Evolutionary conservation across 2,113 vertebrate species (phyloP).

Genomic region (Chrysemys picta): DNA sequence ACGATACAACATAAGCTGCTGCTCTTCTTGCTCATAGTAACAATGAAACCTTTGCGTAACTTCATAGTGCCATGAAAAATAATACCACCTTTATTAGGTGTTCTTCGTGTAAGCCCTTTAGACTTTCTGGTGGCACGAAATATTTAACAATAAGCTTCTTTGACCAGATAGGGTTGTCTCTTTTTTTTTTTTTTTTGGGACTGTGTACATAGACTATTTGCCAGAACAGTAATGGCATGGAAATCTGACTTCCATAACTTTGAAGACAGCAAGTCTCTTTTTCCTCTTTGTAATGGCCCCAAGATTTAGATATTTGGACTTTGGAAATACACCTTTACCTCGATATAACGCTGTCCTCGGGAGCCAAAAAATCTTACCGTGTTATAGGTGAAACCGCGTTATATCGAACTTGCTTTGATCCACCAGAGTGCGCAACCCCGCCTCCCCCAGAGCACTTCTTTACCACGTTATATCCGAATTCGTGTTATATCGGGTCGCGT

Average conservation of each 20-base stretch:
- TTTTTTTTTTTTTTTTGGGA: neutral
- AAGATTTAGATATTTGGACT: neutral
- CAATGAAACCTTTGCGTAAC: neutral
- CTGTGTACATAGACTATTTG: neutral
- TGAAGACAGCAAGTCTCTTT: neutral
- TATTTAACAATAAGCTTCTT: neutral
- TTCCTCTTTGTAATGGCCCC: neutral
- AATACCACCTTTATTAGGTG: conserved; percentile 21
- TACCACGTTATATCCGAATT: too few species aligned
- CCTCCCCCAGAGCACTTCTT: too few species aligned
- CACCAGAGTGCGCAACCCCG: too few species aligned
- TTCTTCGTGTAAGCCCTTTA: neutral
- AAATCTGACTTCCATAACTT: neutral
- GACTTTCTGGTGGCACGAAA: neutral
- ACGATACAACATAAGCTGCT: neutral
- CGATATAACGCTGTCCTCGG: too few species aligned
- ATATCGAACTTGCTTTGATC: too few species aligned
- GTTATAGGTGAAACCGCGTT: too few species aligned
- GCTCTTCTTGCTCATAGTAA: neutral
- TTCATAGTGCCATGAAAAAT: conserved; percentile 5
- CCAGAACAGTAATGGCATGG: neutral
- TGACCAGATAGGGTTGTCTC: neutral
- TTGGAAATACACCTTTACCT: neutral
- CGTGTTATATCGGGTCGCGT: too few species aligned
- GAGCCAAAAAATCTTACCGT: too few species aligned